These are phyloP conservation scores for Acleris cristana DNA, from an alignment of 2,888 invertebrate species.

Conservation along the genomic window DNA sequence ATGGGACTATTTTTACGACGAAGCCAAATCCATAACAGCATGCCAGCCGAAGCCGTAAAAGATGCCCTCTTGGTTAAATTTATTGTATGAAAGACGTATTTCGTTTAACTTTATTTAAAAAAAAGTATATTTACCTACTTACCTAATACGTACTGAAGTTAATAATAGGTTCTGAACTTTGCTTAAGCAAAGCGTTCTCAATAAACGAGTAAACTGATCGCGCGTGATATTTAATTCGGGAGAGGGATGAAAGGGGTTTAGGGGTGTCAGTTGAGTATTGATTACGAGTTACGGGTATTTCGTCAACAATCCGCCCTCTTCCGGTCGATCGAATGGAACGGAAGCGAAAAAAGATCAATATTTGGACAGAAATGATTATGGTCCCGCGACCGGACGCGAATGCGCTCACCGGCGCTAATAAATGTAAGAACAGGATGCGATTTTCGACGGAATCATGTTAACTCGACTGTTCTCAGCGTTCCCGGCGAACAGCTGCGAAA, in stretches of 20 bases:
- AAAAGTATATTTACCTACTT: not conserved
- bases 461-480: conserved; percentile 68
- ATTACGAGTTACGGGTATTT: conserved; percentile 56
- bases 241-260: conserved; percentile 38
- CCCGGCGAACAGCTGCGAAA: conserved; percentile 64
- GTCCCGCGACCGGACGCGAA: conserved; percentile 71
- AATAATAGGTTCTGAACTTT: no score
- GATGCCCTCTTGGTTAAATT: conserved; percentile 15
- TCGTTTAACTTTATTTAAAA: not conserved
- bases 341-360: conserved; percentile 80
- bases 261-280: conserved; percentile 57
- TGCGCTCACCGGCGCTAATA: conserved; percentile 70
- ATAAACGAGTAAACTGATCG: conserved; percentile 10
- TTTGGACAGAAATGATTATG: conserved; percentile 80
- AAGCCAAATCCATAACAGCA: conserved; percentile 39
- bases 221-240: conserved; percentile 41
- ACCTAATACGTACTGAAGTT: no score
- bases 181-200: not conserved
- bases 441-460: conserved; percentile 76
- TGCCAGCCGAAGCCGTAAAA: conserved; percentile 27
- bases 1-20: conserved; percentile 49
- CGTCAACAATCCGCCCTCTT: conserved; percentile 68
- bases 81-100: conserved; percentile 13
- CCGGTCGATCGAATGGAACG: conserved; percentile 65
- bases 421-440: conserved; percentile 78